Conservation (phyloP, 53 echinoderm and acorn worm genomes). For the Luidia sarsii region DNA sequence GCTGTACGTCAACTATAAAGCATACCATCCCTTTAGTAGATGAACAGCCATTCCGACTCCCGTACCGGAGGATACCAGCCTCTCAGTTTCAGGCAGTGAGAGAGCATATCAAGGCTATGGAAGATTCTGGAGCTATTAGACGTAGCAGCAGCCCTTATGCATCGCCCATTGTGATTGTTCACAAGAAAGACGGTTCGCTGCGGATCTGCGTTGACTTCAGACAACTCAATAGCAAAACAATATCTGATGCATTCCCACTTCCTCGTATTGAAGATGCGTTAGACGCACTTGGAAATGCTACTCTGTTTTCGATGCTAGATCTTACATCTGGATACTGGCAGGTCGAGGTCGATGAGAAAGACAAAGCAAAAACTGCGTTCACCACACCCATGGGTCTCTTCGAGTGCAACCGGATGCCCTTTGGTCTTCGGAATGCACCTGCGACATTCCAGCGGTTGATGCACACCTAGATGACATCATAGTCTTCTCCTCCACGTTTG, state of each 20-base stretch:
- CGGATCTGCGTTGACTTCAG: conserved; percentile 30
- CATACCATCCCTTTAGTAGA: no score
- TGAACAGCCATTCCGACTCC: no score
- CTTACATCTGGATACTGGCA: no score
- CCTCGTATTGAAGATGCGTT: no score
- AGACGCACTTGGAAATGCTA: conserved; percentile 8
- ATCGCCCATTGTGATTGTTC: conserved; percentile 44
- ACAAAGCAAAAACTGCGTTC: no score
- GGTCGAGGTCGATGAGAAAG: no score
- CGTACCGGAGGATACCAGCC: conserved; percentile 13
- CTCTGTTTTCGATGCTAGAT: not conserved
- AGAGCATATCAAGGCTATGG: conserved; percentile 26
- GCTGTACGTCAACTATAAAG: no score
- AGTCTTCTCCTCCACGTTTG: no score
- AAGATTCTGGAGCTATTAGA: conserved; percentile 24
- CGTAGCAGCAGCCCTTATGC: conserved; percentile 30
- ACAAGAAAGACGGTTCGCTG: conserved; percentile 33
- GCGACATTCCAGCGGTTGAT: conserved; percentile 29
- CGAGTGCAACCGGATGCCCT: no score
- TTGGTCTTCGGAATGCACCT: conserved; percentile 27
- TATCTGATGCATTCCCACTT: conserved; percentile 12
- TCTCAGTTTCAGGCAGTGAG: conserved; percentile 8
- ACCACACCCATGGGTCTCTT: no score
- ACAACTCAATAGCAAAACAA: not conserved
- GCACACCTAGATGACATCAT: not conserved